Percentiles rank a stretch among this genome's conserved stretches.
phyloP scores from a whole-genome alignment of 2,888 invertebrate genomes.

The Agrenia bidenticulata region DNA sequence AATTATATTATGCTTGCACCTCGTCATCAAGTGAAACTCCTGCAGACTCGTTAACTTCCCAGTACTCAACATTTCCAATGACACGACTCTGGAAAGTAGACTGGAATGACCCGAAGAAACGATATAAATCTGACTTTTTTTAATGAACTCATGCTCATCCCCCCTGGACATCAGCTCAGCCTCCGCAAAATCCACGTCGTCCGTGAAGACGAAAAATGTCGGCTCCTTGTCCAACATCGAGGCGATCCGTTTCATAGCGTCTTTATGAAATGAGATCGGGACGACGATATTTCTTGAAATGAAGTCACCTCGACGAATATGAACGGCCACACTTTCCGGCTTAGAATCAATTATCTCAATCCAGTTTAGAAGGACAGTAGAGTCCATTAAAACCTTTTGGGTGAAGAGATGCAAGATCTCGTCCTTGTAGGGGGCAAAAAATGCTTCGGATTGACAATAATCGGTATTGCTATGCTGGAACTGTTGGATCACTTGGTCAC shows the following conservation, averaged over 20 bases:
- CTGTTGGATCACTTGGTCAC: background rate
- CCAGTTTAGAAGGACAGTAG: background rate
- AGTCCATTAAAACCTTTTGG: background rate
- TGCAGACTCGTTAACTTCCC: constrained; percentile 13
- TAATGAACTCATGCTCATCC: background rate
- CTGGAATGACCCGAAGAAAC: no score
- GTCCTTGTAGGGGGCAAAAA: constrained; percentile 9
- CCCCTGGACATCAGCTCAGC: constrained; percentile 11
- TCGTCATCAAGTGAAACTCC: constrained; percentile 36
- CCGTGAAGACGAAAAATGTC: constrained; percentile 33
- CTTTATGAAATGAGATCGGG: constrained; percentile 19
- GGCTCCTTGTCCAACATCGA: background rate
- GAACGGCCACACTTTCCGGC: constrained; percentile 34
- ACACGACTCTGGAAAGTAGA: no score
- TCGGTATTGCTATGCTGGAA: background rate
- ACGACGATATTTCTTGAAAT: background rate
- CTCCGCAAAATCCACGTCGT: constrained; percentile 19
- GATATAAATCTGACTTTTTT: constrained; percentile 1
- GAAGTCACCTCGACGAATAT: constrained; percentile 37
- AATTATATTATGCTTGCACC: constrained; percentile 26
- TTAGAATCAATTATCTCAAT: background rate
- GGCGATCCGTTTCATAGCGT: constrained; percentile 20
- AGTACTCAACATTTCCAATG: no score
- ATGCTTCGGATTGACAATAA: constrained; percentile 23
- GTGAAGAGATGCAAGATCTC: constrained; percentile 12